phyloP scores from a whole-genome alignment of 1,140 invertebrate genomes.

The Meloidogyne exigua region DNA sequence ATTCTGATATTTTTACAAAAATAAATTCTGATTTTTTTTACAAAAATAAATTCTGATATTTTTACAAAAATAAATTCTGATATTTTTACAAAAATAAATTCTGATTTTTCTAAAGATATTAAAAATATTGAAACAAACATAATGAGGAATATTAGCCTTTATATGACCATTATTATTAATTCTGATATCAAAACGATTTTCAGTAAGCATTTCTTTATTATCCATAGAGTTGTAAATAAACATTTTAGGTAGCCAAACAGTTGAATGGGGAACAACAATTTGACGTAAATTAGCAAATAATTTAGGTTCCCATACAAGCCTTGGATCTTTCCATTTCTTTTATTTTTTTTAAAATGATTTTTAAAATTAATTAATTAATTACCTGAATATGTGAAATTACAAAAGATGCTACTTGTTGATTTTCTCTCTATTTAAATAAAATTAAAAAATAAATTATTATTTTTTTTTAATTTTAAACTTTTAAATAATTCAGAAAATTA shows the following conservation, averaged over 20 bases:
- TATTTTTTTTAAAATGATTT: slow-evolving; percentile 8
- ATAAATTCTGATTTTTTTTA: too few species aligned
- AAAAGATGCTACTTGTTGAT: slow-evolving; percentile 52
- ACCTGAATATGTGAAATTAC: slow-evolving; percentile 49
- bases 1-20: not conserved
- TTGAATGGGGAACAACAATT: slow-evolving; percentile 47
- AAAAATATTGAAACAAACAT: slow-evolving; percentile 28
- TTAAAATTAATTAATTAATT: not conserved
- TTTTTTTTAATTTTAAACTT: not conserved
- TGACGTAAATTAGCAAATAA: slow-evolving; percentile 37
- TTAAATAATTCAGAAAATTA: not conserved
- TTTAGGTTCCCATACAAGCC: slow-evolving; percentile 40
- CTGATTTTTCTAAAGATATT: not conserved
- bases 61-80: too few species aligned
- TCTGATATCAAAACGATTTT: slow-evolving; percentile 53
- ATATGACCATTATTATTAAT: slow-evolving; percentile 43
- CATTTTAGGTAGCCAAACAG: slow-evolving; percentile 50
- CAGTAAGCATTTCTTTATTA: slow-evolving; percentile 58
- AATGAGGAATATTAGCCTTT: slow-evolving; percentile 60
- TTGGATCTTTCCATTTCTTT: slow-evolving; percentile 47
- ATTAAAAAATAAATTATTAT: slow-evolving; percentile 12
- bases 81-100: not conserved
- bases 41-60: too few species aligned
- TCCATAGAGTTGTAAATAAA: slow-evolving; percentile 54
- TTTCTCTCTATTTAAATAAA: slow-evolving; percentile 51